Percentiles rank a stretch among this genome's conserved stretches.
phyloP scores from a whole-genome alignment of 2,113 vertebrate genomes.

The Amblyopsis rosae region DNA sequence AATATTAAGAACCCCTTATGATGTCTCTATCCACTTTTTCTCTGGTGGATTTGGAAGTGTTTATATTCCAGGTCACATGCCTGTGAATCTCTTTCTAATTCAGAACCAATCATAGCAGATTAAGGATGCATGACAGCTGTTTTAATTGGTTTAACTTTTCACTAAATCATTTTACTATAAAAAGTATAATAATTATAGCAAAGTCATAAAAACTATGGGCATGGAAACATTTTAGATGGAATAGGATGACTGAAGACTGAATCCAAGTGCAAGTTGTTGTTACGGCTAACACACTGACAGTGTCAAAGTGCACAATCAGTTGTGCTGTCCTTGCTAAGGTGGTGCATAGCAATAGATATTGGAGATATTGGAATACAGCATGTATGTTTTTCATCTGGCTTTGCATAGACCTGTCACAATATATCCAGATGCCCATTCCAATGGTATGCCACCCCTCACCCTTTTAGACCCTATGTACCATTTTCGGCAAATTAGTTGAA shows the following conservation, averaged over 20 bases:
- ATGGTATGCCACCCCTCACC: slow-evolving; percentile 21
- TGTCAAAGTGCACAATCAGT: no score
- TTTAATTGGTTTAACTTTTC: slow-evolving; percentile 2
- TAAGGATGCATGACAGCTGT: slow-evolving; percentile 17
- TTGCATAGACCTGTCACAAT: no score
- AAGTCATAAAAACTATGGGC: no score
- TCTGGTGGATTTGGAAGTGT: slow-evolving; percentile 29
- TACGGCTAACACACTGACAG: no score
- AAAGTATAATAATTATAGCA: no score
- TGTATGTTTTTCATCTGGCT: no score
- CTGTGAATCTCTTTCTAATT: slow-evolving; percentile 25
- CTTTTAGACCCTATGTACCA: slow-evolving; percentile 42
- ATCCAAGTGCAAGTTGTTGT: no score
- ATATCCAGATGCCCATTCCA: slow-evolving; percentile 22
- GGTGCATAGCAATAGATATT: no score
- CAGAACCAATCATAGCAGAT: slow-evolving; percentile 26
- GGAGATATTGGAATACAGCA: no score
- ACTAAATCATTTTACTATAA: neutral
- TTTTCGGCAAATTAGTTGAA: slow-evolving; percentile 79
- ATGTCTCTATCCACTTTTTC: slow-evolving; percentile 24
- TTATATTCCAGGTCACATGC: slow-evolving; percentile 40
- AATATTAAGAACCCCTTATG: neutral
- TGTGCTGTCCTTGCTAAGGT: no score
- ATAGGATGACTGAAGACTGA: no score
- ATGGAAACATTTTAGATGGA: no score